Base-by-base conservation (phyloP, 1,140 invertebrate genomes). In the Penaeus indicus region DNA sequence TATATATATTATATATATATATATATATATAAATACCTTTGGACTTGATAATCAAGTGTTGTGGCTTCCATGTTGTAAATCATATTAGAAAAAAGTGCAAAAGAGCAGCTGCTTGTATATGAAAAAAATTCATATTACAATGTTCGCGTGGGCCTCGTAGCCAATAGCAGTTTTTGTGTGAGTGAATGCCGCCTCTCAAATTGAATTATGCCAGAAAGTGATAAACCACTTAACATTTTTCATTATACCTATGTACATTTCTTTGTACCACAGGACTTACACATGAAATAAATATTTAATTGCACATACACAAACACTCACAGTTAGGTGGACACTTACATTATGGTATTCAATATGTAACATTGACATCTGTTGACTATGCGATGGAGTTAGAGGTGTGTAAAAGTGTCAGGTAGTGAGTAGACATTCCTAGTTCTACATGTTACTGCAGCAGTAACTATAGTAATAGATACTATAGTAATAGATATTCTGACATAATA, bases 11-110 rank as follows among this genome's bases (percentile, higher is more conserved):
- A 54, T 54, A 54, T 54, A 54, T 54, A 10, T 54, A 54, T 54
- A 10, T 54, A 54, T 54, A 10, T 3, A 13, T 54, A 10, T 54
- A 54, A 54, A 38, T 75, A 75, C 13, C 25, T 13, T 75, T 27
- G 69, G 8, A 75, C 27, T 75, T 75, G 25, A 75, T 75, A 75
- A 75, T 75, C 69, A 75, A 75, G 25, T 75, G 25, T 75, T 75
- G 69, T 75, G 69, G 69, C 69, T 75, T 75, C 69, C 69, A 27
- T 27, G 27, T 27, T 75, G 69, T 27, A 75, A 19, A 75, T 10
- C 19, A 3, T 18, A 25, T 72, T 19, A 32, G 5, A 25, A 75
- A 27, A 75, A 54, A 54, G 47, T 54, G 47, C 47, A 54, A 54
- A 10, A 54, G 47, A 13, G 47, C 8, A 7, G 47, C 11, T 54